Conservation (phyloP, 2,888 invertebrate genomes). For the Cosmorhoe ocellata region DNA sequence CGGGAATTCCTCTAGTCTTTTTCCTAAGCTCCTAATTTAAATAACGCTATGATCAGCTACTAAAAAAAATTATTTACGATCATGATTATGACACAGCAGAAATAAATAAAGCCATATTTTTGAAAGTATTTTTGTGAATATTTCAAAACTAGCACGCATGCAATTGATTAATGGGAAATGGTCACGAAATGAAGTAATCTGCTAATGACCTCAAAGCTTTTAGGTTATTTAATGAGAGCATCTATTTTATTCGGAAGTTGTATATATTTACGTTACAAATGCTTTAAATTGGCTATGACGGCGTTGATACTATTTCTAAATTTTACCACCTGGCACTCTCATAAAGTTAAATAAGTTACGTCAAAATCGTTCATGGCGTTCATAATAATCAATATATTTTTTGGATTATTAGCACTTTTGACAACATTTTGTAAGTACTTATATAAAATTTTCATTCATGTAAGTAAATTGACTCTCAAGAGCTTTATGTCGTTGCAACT, state of each 20-base stretch:
- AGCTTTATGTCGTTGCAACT: too few relatives aligned
- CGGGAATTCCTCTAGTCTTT: too few relatives aligned
- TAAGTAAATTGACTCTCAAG: too few relatives aligned
- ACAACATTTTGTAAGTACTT: too few relatives aligned
- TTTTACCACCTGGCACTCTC: too few relatives aligned
- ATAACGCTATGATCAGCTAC: conserved; percentile 16
- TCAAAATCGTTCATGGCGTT: too few relatives aligned
- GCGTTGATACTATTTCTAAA: too few relatives aligned
- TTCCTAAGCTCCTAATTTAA: not conserved
- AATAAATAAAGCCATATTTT: conserved; percentile 51
- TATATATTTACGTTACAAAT: not conserved
- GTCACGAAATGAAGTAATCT: conserved; percentile 63
- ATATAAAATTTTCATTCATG: too few relatives aligned
- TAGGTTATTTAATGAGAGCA: conserved; percentile 46
- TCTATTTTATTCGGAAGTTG: conserved; percentile 34
- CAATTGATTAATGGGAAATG: conserved; percentile 43
- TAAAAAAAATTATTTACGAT: conserved; percentile 34
- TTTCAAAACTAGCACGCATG: conserved; percentile 56
- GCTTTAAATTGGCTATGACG: too few relatives aligned
- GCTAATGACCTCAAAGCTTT: conserved; percentile 60
- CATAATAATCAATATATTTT: too few relatives aligned
- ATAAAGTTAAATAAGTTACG: too few relatives aligned
- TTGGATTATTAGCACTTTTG: too few relatives aligned
- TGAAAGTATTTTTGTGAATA: conserved; percentile 52
- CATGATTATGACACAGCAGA: conserved; percentile 34